These are phyloP conservation scores for Oscheius onirici DNA, from an alignment of 2,888 invertebrate genomes.

Conservation along the genomic window DNA sequence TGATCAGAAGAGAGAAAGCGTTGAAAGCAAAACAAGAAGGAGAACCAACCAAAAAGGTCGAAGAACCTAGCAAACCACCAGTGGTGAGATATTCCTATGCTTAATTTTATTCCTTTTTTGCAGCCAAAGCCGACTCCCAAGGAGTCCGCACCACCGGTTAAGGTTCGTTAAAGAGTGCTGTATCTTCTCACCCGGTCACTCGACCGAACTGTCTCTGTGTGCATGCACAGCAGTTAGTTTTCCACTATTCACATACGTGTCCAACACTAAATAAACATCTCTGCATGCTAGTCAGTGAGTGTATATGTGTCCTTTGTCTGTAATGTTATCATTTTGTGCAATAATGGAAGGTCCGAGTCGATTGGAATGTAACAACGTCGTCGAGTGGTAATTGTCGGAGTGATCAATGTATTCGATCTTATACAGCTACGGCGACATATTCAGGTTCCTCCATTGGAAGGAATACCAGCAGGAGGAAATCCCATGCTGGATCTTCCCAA, in stretches of 20 bases:
- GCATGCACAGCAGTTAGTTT: constrained; percentile 25
- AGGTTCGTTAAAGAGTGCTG: constrained; percentile 27
- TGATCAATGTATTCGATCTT: not conserved
- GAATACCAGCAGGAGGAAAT: too few species aligned
- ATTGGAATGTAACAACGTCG: too few species aligned
- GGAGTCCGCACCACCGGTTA: constrained; percentile 32
- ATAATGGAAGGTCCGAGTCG: not conserved
- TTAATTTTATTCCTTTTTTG: constrained; percentile 5
- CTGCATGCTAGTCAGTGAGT: constrained; percentile 14
- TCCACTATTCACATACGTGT: constrained; percentile 26
- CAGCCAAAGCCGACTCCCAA: constrained; percentile 42
- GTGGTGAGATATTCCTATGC: not conserved
- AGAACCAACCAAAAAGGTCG: constrained; percentile 40
- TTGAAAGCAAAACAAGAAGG: constrained; percentile 51
- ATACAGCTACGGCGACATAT: not conserved
- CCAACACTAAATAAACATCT: constrained; percentile 24
- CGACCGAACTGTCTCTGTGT: constrained; percentile 14
- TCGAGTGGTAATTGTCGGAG: too few species aligned
- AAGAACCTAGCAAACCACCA: constrained; percentile 35
- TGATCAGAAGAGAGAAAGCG: constrained; percentile 62
- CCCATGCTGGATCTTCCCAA: not conserved
- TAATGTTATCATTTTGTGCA: not conserved
- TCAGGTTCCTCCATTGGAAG: too few species aligned
- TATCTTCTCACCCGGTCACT: constrained; percentile 19
- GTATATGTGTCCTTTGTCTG: constrained; percentile 4